Base-by-base conservation (phyloP, 1,140 invertebrate genomes). In the Anastrepha obliqua region DNA sequence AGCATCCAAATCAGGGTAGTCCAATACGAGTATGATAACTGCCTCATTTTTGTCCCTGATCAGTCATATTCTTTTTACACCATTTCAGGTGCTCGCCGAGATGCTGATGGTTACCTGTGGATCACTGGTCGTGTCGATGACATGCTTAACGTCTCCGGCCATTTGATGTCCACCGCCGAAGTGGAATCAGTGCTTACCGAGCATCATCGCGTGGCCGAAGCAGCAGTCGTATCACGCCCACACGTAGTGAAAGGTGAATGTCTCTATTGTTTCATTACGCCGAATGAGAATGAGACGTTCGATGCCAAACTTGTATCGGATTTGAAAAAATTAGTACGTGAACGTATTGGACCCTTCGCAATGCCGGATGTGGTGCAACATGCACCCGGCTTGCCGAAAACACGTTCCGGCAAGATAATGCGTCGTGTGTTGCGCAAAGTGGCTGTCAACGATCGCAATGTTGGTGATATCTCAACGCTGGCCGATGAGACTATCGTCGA, bases 371-470 rank as follows among this genome's bases (percentile, higher is more conserved):
- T 97, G 6, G 96, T 99, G 67, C 98, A 99, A 90, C 95, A 97
- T 91, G 98, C 98, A 2, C 97, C 98, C 5, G 96, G 96, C 2
- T 94, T 99, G 85, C 99, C 99, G 0, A 99, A 99, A 94, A 99
- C 99, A 0, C 95, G 99, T 62, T 99, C 98, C 2, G 99, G 99
- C 3, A 99, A 99, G 94, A 99, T 99, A 70, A 99, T 99, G 98
- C 95, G 99, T 67, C 94, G 99, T 89, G 96, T 99, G 85, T 93
- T 99, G 51, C 95, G 98, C 81, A 99, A 99, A 94, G 96, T 99
- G 13, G 98, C 99, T 0, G 94, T 97, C 1, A 97, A 97, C 65
- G 97, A 98, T 90, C 94, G 94, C 58, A 96, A 99, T 89, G 95
- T 99, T 78, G 99, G 99, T 6, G 99, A 99, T 93, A 96, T 96